Evolutionary conservation across 2,797 vertebrate genomes (phyloP).

Genomic region (Centroberyx gerrardi): DNA sequence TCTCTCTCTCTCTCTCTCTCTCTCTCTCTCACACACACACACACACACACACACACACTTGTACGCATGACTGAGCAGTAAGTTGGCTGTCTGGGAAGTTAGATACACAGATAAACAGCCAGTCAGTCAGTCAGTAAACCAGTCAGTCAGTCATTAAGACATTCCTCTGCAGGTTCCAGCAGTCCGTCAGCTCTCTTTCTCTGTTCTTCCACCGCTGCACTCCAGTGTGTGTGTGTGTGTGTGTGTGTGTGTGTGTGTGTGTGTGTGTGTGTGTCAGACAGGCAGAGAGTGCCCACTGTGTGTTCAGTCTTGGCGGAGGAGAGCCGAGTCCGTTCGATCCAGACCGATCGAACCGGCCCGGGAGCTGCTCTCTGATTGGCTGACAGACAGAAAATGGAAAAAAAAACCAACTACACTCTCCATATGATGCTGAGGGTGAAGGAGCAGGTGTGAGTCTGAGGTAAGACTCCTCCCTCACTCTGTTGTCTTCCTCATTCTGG

Average conservation of each 20-base stretch:
- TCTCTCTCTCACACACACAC: conserved; percentile 20
- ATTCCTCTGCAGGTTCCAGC: background rate
- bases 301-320: too few relatives aligned
- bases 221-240: conserved; percentile 13
- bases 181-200: background rate
- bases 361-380: background rate
- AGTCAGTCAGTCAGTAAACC: background rate
- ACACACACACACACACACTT: conserved; percentile 25
- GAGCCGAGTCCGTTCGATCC: too few relatives aligned
- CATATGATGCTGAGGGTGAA: background rate
- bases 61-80: background rate
- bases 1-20: background rate
- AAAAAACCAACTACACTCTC: too few relatives aligned
- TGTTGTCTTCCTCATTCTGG: too few relatives aligned
- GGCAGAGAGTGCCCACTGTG: too few relatives aligned
- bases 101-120: too few relatives aligned
- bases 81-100: background rate
- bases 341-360: too few relatives aligned
- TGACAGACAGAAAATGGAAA: background rate
- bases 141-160: conserved; percentile 10
- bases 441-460: too few relatives aligned
- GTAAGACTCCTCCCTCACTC: too few relatives aligned
- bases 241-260: conserved; percentile 11
- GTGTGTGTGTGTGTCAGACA: background rate
- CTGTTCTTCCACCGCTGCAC: background rate